phyloP scores from a whole-genome alignment of 2,797 vertebrate species.

The Clamator glandarius region DNA sequence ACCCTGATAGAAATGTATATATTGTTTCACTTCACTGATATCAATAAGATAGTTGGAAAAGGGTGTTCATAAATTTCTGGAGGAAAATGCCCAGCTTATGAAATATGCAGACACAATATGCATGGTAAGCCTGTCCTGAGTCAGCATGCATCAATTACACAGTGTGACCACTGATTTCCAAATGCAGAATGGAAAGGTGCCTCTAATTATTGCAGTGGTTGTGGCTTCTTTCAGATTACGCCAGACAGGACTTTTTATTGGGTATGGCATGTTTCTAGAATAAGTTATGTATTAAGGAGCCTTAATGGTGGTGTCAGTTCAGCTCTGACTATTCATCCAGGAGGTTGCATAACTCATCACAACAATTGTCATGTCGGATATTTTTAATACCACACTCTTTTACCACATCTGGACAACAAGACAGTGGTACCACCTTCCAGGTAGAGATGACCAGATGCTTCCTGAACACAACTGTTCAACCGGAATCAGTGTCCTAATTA shows the following conservation, averaged over 20 bases:
- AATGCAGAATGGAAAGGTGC: background rate
- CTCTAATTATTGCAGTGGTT: background rate
- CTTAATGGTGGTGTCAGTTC: background rate
- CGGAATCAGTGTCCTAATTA: background rate
- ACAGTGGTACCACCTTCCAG: background rate
- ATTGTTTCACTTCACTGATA: background rate
- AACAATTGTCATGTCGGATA: background rate
- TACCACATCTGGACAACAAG: background rate
- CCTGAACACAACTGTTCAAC: background rate
- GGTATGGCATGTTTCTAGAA: background rate
- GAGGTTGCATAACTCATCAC: background rate
- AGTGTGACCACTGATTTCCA: background rate
- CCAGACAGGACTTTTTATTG: background rate
- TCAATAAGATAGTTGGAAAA: background rate
- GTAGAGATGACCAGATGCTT: background rate
- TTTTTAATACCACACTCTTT: background rate
- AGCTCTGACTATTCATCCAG: background rate
- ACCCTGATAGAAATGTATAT: background rate
- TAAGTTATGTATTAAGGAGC: background rate
- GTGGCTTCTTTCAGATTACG: background rate
- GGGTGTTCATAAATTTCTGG: background rate
- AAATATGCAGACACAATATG: background rate
- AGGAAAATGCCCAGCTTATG: background rate
- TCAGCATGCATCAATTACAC: background rate
- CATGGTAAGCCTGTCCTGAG: background rate